phyloP scores from a whole-genome alignment of 1,140 invertebrate species.

The Sipha flava region DNA sequence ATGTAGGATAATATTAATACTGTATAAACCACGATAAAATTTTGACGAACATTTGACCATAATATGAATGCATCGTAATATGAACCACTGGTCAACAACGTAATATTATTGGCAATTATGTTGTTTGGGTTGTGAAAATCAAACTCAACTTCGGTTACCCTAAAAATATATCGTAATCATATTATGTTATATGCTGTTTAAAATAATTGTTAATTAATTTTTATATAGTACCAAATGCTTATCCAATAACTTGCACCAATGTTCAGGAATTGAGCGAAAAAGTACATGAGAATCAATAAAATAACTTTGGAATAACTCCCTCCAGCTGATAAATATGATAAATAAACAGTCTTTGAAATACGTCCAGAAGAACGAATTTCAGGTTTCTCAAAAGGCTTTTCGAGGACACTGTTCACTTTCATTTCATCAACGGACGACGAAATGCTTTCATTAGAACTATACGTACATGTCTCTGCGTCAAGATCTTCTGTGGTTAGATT shows the following conservation, averaged over 20 bases:
- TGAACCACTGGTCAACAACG: not conserved
- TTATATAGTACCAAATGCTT: slow-evolving; percentile 67
- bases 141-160: slow-evolving; percentile 47
- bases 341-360: slow-evolving; percentile 51
- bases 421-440: slow-evolving; percentile 36
- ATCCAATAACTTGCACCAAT: slow-evolving; percentile 72
- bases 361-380: slow-evolving; percentile 41
- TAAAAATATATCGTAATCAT: slow-evolving; percentile 37
- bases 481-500: not conserved
- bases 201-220: too few species aligned
- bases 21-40: slow-evolving; percentile 55
- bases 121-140: not conserved
- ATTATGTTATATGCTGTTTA: too few species aligned
- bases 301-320: slow-evolving; percentile 52
- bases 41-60: too few species aligned
- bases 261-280: slow-evolving; percentile 56
- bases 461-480: slow-evolving; percentile 12
- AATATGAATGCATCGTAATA: too few species aligned
- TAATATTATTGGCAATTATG: not conserved
- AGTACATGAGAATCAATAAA: too few species aligned
- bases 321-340: slow-evolving; percentile 59
- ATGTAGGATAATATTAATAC: slow-evolving; percentile 54
- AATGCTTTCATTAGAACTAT: slow-evolving; percentile 36
- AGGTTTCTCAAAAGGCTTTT: slow-evolving; percentile 32
- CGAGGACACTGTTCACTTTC: not conserved